Evolutionary conservation across 2,113 vertebrate genomes (phyloP).

Genomic region (Taxidea taxus): DNA sequence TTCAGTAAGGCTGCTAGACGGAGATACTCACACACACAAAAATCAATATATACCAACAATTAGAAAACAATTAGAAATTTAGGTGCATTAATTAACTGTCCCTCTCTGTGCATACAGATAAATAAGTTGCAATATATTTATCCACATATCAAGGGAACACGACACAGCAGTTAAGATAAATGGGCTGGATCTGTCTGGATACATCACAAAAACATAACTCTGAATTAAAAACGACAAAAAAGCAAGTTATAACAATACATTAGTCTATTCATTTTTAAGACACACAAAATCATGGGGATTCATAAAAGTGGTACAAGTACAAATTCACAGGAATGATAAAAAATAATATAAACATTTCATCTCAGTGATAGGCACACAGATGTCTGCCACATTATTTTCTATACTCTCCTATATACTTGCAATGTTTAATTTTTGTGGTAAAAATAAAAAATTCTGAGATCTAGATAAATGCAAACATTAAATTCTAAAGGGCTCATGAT

Average conservation of each 20-base stretch:
- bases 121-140: not conserved
- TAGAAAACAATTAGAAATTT: not conserved
- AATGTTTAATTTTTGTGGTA: not conserved
- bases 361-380: not conserved
- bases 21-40: not conserved
- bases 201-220: not conserved
- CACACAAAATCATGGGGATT: not conserved
- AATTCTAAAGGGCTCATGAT: not conserved
- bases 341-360: not conserved
- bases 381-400: not conserved
- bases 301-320: not conserved
- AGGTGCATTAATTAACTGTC: not conserved
- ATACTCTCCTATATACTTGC: not conserved
- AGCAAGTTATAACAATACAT: not conserved
- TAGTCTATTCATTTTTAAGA: not conserved
- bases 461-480: not conserved
- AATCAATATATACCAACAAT: not conserved
- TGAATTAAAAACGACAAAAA: not conserved
- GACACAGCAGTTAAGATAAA: not conserved
- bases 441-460: not conserved
- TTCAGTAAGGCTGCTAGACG: not conserved
- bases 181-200: not conserved
- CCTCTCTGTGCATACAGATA: not conserved
- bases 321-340: conserved; percentile 5
- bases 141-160: not conserved